These are phyloP conservation scores for Larimichthys polyactis DNA, from an alignment of 2,113 vertebrate genomes.

Conservation along the genomic window DNA sequence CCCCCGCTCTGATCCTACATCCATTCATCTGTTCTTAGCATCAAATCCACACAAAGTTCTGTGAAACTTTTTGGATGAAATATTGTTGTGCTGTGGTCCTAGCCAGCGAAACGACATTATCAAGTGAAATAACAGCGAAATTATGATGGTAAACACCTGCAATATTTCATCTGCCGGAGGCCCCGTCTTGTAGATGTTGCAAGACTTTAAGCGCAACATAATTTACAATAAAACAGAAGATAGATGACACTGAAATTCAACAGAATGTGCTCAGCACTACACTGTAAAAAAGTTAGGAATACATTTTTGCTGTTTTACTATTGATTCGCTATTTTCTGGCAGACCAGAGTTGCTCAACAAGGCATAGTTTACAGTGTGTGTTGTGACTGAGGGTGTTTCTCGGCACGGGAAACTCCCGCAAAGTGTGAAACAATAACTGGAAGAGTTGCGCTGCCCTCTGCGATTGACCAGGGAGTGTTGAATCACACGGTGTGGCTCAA, in stretches of 20 bases:
- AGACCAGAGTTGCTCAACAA: background rate
- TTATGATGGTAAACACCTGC: background rate
- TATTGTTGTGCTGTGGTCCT: too few species aligned
- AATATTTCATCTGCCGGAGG: background rate
- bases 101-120: background rate
- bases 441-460: constrained; percentile 45
- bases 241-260: too few species aligned
- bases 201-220: too few species aligned
- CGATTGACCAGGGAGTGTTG: constrained; percentile 28
- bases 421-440: constrained; percentile 73
- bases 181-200: too few species aligned
- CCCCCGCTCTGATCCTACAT: too few species aligned
- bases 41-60: too few species aligned
- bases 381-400: constrained; percentile 40
- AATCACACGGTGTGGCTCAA: constrained; percentile 25
- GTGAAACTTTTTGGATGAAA: too few species aligned
- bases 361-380: background rate
- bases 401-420: constrained; percentile 40
- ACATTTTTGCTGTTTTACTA: background rate
- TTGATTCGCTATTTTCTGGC: background rate
- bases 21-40: too few species aligned
- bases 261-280: too few species aligned
- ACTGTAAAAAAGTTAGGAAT: background rate
- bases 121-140: background rate
- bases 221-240: too few species aligned